Percentiles rank a stretch among this genome's conserved stretches.
phyloP scores from a whole-genome alignment of 2,113 vertebrate species.

The Pomatostomus ruficeps region DNA sequence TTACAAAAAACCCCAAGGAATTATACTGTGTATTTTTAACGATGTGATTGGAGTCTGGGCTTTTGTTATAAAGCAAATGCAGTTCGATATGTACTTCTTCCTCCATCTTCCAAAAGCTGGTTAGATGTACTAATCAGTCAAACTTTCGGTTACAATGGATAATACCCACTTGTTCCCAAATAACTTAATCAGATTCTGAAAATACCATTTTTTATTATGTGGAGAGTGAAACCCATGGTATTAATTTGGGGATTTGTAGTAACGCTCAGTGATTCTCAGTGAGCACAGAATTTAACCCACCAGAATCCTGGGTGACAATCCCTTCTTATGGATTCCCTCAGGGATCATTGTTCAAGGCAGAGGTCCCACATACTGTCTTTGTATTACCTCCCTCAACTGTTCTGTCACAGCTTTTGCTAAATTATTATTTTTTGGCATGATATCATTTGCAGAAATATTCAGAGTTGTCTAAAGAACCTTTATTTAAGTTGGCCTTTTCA shows the following conservation, averaged over 20 bases:
- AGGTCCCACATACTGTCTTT: background rate
- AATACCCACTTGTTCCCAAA: background rate
- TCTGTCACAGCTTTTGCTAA: background rate
- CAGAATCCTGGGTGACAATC: background rate
- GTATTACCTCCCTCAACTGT: background rate
- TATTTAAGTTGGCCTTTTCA: background rate
- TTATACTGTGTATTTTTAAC: background rate
- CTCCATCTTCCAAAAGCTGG: background rate
- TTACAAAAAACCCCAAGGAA: background rate
- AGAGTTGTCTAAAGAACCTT: background rate
- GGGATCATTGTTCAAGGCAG: background rate
- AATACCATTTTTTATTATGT: background rate
- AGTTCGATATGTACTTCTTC: background rate
- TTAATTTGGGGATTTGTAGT: background rate
- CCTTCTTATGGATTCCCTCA: background rate
- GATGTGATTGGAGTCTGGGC: background rate
- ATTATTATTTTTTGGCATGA: background rate
- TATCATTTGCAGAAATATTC: background rate
- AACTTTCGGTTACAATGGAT: background rate
- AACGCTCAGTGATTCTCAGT: background rate
- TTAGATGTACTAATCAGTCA: background rate
- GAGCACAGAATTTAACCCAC: background rate
- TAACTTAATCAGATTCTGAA: background rate
- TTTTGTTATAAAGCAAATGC: background rate
- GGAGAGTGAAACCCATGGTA: background rate